Conservation (phyloP, 92 coral and sea anemone species). For the Umimayanthus chanpuru region DNA sequence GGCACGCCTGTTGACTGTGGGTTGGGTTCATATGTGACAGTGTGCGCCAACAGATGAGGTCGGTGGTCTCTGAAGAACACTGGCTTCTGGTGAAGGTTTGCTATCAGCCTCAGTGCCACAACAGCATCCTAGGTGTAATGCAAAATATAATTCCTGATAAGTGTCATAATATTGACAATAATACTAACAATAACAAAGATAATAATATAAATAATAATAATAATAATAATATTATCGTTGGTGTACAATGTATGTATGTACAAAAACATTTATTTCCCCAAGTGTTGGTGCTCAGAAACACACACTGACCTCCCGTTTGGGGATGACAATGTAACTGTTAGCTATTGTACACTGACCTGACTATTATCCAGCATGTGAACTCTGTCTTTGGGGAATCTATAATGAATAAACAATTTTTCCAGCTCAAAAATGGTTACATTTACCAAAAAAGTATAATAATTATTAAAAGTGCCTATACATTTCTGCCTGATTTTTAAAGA, state of each 20-base stretch:
- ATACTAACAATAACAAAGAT: not conserved
- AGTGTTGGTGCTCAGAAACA: too few relatives aligned
- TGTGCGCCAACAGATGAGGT: constrained; percentile 85
- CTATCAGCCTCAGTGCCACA: constrained; percentile 80
- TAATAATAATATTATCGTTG: too few relatives aligned
- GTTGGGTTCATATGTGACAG: constrained; percentile 72
- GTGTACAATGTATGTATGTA: too few relatives aligned
- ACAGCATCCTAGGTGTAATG: constrained; percentile 77
- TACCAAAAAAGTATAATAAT: not conserved
- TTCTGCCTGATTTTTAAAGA: too few relatives aligned
- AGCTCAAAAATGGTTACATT: not conserved
- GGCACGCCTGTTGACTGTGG: constrained; percentile 45
- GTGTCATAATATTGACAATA: not conserved
- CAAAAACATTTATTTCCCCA: too few relatives aligned
- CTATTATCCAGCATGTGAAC: constrained; percentile 74
- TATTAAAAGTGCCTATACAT: not conserved
- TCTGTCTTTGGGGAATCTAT: constrained; percentile 92
- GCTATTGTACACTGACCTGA: constrained; percentile 66
- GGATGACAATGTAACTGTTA: not conserved
- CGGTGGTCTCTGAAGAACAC: constrained; percentile 83
- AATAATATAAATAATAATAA: not conserved
- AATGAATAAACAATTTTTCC: not conserved
- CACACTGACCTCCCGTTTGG: too few relatives aligned
- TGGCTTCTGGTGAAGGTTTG: constrained; percentile 86
- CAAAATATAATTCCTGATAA: not conserved